Evolutionary conservation across 2,797 vertebrate genomes (phyloP).

Genomic region (Rhinatrema bivittatum): DNA sequence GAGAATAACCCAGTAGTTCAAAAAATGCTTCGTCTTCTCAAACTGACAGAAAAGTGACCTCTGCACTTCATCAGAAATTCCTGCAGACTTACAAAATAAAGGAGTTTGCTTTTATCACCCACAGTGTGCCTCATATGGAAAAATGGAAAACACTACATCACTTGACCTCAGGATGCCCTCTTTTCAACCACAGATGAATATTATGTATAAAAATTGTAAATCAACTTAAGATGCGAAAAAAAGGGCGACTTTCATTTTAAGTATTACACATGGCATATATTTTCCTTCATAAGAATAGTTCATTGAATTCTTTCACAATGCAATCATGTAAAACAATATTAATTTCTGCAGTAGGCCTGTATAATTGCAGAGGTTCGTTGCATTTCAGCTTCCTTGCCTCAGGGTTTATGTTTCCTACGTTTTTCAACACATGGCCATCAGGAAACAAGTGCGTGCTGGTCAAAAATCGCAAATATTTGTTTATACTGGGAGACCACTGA

Average conservation of each 20-base stretch:
- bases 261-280: constrained; percentile 32
- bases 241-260: constrained; percentile 28
- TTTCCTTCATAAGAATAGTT: constrained; percentile 14
- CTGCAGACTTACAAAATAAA: constrained; percentile 64
- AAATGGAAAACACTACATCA: constrained; percentile 86
- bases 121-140: constrained; percentile 72
- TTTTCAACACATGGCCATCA: constrained; percentile 13
- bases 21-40: constrained; percentile 54
- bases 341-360: constrained; percentile 34
- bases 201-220: constrained; percentile 64
- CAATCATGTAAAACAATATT: constrained; percentile 29
- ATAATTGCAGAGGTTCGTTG: constrained; percentile 19
- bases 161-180: constrained; percentile 77
- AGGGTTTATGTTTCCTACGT: constrained; percentile 22
- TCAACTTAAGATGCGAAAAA: constrained; percentile 57
- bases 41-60: constrained; percentile 69
- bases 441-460: constrained; percentile 36
- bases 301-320: constrained; percentile 39
- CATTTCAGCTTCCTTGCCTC: constrained; percentile 8
- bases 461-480: constrained; percentile 47
- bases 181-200: constrained; percentile 60
- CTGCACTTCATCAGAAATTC: constrained; percentile 81
- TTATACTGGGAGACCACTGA: constrained; percentile 48
- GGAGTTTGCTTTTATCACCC: constrained; percentile 71
- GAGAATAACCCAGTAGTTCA: constrained; percentile 59